Evolutionary conservation across 2,113 vertebrate species (phyloP).

Genomic region (Cottus gobio): DNA sequence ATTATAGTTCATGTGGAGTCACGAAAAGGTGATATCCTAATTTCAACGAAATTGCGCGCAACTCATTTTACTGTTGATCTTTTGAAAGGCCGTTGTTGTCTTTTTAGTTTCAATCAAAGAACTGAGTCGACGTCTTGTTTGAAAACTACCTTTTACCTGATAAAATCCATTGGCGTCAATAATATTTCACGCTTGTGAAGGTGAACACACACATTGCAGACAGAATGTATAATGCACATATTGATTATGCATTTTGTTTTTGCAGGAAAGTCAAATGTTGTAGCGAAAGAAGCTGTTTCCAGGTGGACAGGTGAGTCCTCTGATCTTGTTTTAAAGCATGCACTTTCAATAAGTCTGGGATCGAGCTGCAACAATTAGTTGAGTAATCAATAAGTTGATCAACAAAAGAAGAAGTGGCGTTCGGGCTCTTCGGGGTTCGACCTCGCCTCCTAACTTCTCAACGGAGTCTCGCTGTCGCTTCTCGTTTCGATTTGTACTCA

Average conservation of each 20-base stretch:
- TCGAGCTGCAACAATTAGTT: background rate
- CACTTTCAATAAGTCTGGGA: background rate
- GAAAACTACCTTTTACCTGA: background rate
- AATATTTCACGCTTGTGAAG: background rate
- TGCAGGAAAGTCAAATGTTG: conserved; percentile 89
- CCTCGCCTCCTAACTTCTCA: conserved; percentile 12
- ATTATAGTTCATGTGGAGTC: background rate
- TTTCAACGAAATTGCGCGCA: background rate
- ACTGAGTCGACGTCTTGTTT: background rate
- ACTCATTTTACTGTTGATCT: background rate
- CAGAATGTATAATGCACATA: background rate
- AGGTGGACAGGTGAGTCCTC: conserved; percentile 93
- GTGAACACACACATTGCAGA: background rate
- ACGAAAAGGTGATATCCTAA: background rate
- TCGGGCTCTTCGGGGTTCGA: conserved; percentile 24
- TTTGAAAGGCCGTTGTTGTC: background rate
- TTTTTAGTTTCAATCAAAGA: background rate
- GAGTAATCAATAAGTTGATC: background rate
- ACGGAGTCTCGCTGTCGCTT: conserved; percentile 6
- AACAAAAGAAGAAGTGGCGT: background rate
- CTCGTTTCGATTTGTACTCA: conserved; percentile 10
- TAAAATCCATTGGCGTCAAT: background rate
- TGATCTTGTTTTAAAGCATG: background rate
- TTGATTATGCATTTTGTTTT: conserved; percentile 41
- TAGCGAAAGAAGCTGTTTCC: conserved; percentile 93